Evolutionary conservation across 1,140 invertebrate genomes (phyloP).

Genomic region (Dolichoris vasculosae): DNA sequence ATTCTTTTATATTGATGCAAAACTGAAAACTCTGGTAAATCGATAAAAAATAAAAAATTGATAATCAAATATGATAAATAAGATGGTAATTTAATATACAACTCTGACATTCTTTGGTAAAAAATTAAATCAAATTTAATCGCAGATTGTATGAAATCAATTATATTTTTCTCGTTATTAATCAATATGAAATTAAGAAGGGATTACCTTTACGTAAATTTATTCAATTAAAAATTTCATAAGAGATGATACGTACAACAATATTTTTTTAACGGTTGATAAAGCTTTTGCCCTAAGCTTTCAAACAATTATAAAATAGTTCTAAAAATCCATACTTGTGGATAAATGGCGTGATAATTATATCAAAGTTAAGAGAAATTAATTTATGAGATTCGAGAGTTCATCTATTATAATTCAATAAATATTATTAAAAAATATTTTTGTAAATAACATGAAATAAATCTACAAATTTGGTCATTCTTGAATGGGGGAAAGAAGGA

Average conservation of each 20-base stretch:
- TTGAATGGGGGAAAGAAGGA: background rate
- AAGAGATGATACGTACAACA: background rate
- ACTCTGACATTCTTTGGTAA: background rate
- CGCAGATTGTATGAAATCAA: background rate
- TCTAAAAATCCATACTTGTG: background rate
- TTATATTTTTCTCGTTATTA: background rate
- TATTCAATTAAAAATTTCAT: background rate
- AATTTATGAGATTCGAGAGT: background rate
- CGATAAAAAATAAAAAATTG: background rate
- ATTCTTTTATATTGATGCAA: background rate
- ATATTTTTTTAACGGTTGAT: background rate
- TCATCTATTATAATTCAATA: slow-evolving; percentile 10
- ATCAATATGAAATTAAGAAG: slow-evolving; percentile 2
- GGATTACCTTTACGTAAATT: slow-evolving; percentile 15
- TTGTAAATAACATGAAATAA: background rate
- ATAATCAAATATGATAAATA: background rate
- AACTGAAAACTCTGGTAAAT: background rate
- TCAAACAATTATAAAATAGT: background rate
- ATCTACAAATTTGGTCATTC: background rate
- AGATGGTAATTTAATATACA: background rate
- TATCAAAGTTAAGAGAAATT: slow-evolving; percentile 1
- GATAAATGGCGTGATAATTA: background rate
- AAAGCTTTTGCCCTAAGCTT: background rate
- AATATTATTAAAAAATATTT: background rate
- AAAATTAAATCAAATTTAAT: background rate